These are phyloP conservation scores for Pelvicachromis taeniatus DNA, from an alignment of 2,113 vertebrate species.

Conservation along the genomic window DNA sequence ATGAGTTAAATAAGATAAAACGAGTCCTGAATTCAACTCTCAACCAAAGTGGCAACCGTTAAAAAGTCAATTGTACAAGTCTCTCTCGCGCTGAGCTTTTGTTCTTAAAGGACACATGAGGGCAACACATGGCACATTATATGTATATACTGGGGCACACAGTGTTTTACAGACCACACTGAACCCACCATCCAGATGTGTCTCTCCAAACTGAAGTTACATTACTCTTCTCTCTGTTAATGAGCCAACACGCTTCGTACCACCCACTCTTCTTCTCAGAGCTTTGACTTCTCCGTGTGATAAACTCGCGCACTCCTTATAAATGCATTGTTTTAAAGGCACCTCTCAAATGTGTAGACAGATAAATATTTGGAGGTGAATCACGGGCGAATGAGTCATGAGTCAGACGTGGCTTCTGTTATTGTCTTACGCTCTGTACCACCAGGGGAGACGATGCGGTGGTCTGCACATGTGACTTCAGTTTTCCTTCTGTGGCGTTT, in stretches of 20 bases:
- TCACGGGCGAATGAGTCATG: conserved; percentile 26
- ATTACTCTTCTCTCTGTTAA: not conserved
- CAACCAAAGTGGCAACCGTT: not conserved
- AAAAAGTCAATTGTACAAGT: not conserved
- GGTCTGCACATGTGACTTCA: conserved; percentile 44
- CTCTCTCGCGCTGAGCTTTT: not conserved
- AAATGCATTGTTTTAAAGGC: not conserved
- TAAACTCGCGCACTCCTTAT: not conserved
- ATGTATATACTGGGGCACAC: not conserved
- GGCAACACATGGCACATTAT: not conserved
- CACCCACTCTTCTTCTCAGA: not conserved
- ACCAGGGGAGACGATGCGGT: conserved; percentile 55
- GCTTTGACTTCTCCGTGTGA: not conserved
- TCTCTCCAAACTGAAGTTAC: conserved; percentile 15
- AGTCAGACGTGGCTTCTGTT: conserved; percentile 51
- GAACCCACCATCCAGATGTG: conserved; percentile 49
- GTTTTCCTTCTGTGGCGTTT: conserved; percentile 17
- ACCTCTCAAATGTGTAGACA: conserved; percentile 17
- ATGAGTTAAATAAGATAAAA: not conserved
- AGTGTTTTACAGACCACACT: conserved; percentile 17
- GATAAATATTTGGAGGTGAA: conserved; percentile 55
- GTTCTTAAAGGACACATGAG: not conserved
- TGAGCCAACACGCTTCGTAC: not conserved
- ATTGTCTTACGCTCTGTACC: conserved; percentile 48
- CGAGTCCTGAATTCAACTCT: not conserved